A percentile compares a stretch with the other conserved stretches of the same genome.
These are phyloP conservation scores for Morpho achilles DNA, from an alignment of 2,888 invertebrate genomes.

Conservation along the genomic window DNA sequence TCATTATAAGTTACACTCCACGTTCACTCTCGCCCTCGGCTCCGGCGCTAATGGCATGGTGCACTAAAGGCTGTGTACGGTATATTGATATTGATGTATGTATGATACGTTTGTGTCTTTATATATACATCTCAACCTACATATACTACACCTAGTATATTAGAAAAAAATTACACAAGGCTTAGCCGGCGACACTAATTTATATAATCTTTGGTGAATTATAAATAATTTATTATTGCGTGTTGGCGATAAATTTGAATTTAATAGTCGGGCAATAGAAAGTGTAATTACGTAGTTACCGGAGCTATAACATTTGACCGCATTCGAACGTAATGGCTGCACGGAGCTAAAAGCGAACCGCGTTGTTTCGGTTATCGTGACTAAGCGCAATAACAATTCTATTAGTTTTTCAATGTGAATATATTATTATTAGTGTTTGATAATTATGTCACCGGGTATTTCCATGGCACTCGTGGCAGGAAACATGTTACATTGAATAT, in stretches of 20 bases:
- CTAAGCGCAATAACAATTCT: constrained; percentile 52
- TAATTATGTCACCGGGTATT: constrained; percentile 20
- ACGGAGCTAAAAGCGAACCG: constrained; percentile 38
- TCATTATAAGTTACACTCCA: too few relatives aligned
- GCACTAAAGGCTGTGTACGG: too few relatives aligned
- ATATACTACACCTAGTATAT: too few relatives aligned
- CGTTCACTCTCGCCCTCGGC: too few relatives aligned
- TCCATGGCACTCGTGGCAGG: constrained; percentile 11
- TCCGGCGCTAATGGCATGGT: too few relatives aligned
- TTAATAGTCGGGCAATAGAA: constrained; percentile 47
- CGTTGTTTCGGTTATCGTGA: constrained; percentile 59
- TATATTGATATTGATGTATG: too few relatives aligned
- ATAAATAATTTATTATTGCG: constrained; percentile 26
- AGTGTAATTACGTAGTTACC: constrained; percentile 48
- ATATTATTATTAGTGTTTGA: constrained; percentile 9
- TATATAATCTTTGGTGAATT: constrained; percentile 20
- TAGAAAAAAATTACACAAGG: constrained; percentile 8
- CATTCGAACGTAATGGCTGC: constrained; percentile 42
- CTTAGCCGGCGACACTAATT: constrained; percentile 8
- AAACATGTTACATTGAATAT: constrained; percentile 3
- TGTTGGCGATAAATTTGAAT: constrained; percentile 32
- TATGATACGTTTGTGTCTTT: too few relatives aligned
- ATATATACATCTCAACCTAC: too few relatives aligned
- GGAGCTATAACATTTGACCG: constrained; percentile 46
- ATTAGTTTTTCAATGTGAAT: constrained; percentile 51